phyloP scores from a whole-genome alignment of 30 jellyfish, hydroid and myxozoan genomes.

The Cassiopea xamachana region DNA sequence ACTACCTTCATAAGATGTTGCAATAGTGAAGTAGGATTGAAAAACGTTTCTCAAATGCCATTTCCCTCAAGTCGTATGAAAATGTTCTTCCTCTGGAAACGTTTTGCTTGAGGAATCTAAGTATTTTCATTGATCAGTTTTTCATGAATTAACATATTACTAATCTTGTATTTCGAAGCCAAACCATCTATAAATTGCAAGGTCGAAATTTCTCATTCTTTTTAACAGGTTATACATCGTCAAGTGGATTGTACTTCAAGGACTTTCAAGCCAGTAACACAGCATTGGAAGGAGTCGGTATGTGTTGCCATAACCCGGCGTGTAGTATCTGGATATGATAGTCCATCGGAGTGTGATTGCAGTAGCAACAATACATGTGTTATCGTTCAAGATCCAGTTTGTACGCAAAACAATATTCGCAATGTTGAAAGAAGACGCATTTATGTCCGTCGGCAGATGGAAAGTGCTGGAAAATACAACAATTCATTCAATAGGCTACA shows the following conservation, averaged over 20 bases:
- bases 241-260: constrained; percentile 60
- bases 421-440: constrained; percentile 31
- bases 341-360: constrained; percentile 69
- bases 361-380: constrained; percentile 51
- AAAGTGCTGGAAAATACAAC: constrained; percentile 57
- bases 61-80: no score
- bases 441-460: constrained; percentile 31
- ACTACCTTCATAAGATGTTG: no score
- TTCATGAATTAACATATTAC: no score
- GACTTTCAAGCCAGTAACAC: constrained; percentile 45
- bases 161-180: no score
- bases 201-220: no score
- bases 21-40: no score
- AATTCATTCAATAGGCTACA: constrained; percentile 46
- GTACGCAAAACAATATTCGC: constrained; percentile 23
- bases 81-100: no score
- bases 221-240: constrained; percentile 36
- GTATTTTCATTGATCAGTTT: no score
- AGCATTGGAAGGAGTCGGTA: constrained; percentile 40
- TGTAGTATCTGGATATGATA: constrained; percentile 53
- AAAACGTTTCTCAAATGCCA: no score
- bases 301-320: constrained; percentile 23
- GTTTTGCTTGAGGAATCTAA: no score
- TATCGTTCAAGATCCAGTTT: constrained; percentile 33
- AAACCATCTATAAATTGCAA: no score